Evolutionary conservation across 2,888 invertebrate species (phyloP).

Genomic region (Eupelmus urozonus): DNA sequence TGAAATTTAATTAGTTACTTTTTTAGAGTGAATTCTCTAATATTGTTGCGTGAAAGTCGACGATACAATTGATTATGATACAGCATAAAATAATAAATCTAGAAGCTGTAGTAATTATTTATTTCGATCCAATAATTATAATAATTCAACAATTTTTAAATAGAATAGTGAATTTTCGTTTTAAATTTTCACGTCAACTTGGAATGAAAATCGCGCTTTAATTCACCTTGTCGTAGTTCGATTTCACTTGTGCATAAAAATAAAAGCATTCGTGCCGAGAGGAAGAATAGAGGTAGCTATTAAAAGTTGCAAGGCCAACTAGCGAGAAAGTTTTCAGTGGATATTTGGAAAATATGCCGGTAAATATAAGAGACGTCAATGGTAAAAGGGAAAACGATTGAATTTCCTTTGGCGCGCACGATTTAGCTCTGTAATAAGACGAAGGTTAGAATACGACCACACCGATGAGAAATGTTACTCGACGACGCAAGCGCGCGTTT

Average conservation of each 20-base stretch:
- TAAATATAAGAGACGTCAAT: slow-evolving; percentile 41
- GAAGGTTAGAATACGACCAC: slow-evolving; percentile 71
- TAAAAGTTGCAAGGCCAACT: slow-evolving; percentile 38
- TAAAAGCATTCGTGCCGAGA: slow-evolving; percentile 31
- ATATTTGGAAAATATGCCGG: slow-evolving; percentile 50
- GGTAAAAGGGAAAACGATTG: slow-evolving; percentile 61
- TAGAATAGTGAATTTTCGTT: too few species aligned
- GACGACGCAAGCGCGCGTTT: slow-evolving; percentile 53
- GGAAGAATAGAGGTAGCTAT: not conserved
- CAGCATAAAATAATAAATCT: too few species aligned
- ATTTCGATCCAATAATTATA: too few species aligned
- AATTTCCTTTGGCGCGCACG: not conserved
- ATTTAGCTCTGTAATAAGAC: slow-evolving; percentile 69
- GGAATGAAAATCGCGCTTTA: too few species aligned
- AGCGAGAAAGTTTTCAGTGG: slow-evolving; percentile 45
- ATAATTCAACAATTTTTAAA: too few species aligned
- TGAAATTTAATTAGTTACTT: slow-evolving; percentile 42
- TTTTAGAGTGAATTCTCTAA: not conserved
- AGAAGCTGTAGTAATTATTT: too few species aligned
- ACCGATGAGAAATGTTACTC: slow-evolving; percentile 72
- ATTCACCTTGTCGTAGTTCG: too few species aligned
- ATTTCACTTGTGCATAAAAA: too few species aligned
- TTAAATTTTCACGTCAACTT: too few species aligned
- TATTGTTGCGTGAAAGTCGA: too few species aligned
- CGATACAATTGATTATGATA: too few species aligned